phyloP scores from a whole-genome alignment of 2,888 invertebrate species.

The Xylophagus ater region DNA sequence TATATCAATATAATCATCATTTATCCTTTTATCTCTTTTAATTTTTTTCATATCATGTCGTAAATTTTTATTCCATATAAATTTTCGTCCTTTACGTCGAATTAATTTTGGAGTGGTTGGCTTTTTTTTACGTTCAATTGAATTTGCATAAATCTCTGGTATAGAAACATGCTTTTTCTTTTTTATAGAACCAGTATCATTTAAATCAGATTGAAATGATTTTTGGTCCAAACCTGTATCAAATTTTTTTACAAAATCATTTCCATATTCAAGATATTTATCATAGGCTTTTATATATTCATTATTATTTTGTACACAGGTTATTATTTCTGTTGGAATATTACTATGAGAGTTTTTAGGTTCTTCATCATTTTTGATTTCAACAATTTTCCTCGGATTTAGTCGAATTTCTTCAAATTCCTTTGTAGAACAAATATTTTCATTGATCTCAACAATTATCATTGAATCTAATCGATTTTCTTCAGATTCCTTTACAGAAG shows the following conservation, averaged over 20 bases:
- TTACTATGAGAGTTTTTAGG: no score
- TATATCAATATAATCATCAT: slow-evolving; percentile 2
- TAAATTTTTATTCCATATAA: slow-evolving; percentile 1
- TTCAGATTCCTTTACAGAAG: no score
- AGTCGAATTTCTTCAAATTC: no score
- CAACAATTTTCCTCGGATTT: no score
- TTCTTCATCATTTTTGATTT: no score
- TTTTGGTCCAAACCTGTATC: no score
- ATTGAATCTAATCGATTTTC: no score
- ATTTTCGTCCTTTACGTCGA: slow-evolving; percentile 9
- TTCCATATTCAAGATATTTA: background rate
- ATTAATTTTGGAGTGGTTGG: slow-evolving; percentile 5
- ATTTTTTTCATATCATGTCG: background rate
- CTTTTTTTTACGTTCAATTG: slow-evolving; percentile 4
- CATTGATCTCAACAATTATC: no score
- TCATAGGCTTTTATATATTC: slow-evolving; percentile 1
- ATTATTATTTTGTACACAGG: slow-evolving; percentile 1
- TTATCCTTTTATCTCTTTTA: background rate
- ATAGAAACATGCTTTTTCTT: slow-evolving; percentile 7
- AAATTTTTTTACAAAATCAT: background rate
- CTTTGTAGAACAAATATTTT: no score
- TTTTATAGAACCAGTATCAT: slow-evolving; percentile 1
- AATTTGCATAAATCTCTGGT: background rate
- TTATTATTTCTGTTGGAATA: no score
- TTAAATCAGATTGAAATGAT: background rate